Evolutionary conservation across 2,888 invertebrate genomes (phyloP), one percentile per base, ranked within the genome.

Genomic region (Sarcophaga subvicina): DNA sequence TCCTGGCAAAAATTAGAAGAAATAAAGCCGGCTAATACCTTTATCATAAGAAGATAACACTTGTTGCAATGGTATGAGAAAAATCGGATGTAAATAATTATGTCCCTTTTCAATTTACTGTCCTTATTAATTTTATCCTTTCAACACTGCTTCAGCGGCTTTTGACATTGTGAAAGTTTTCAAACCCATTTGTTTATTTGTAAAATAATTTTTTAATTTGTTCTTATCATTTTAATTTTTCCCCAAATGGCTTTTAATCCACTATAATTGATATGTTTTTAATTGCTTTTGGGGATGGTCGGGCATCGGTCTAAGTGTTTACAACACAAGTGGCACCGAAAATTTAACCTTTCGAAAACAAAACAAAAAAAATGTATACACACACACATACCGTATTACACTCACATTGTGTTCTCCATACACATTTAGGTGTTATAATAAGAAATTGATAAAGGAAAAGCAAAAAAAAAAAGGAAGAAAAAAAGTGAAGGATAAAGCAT

Each of bases 321-420:
- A 12, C 54, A 54, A 54, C 17, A 17, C 5, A 54, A 54, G 37
- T 54, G 54, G 17, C 54, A 54, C 17, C n/a, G 14, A 54, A 17
- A 27, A 70, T 70, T 72, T 72, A 72, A 45, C 72, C 60, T 60
- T 72, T 45, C 27, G 0, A 70, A 70, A 25, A 14, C 20, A 20
- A 20, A 20, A 20, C 20, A 20, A n/a, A 10, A 71, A 71, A 62
- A 37, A 70, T 8, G 20, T 6, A 25, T 12, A 45, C 4, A n/a
- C 10, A 11, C 20, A 11, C 20, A 54, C 54, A 54, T 14, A 49
- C 54, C 1, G 54, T 14, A 54, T 12, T 17, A 54, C 37, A 37
- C 2, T 10, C 10, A 0, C 37, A 37, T 37, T 54, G 54, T 54
- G 17, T 54, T 14, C 4, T 17, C 12, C 4, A 14, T 10, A 54